phyloP scores from a whole-genome alignment of 2,113 vertebrate genomes.

The Callospermophilus lateralis region DNA sequence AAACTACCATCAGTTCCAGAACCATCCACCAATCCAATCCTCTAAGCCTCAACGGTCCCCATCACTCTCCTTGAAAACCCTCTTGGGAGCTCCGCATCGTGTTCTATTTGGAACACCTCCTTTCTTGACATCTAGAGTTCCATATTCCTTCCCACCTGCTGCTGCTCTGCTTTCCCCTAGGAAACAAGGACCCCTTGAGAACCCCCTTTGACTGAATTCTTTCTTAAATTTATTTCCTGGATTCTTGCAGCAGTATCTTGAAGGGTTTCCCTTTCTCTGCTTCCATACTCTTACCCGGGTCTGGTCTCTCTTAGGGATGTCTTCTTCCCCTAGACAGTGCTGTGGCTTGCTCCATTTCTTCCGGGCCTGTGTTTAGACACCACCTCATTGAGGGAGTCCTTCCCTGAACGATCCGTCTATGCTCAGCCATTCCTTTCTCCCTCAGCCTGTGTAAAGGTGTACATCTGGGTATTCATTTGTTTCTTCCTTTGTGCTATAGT shows the following conservation, averaged over 20 bases:
- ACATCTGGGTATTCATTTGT: rapidly evolving
- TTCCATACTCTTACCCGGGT: neutral
- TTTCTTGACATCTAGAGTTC: neutral
- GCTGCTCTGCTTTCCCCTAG: neutral
- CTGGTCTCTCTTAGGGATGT: neutral
- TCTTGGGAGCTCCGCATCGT: rapidly evolving
- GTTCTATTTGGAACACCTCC: neutral
- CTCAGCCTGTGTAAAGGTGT: neutral
- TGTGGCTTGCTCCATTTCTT: neutral
- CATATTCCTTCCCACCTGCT: rapidly evolving
- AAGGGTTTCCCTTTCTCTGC: neutral
- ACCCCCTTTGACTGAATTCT: too few species aligned
- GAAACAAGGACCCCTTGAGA: neutral
- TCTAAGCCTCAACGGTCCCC: neutral
- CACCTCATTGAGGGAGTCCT: neutral
- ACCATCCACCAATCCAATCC: neutral
- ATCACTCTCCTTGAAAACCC: neutral
- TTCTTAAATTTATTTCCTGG: too few species aligned
- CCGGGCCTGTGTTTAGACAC: neutral
- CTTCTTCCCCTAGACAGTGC: neutral
- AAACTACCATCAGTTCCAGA: neutral
- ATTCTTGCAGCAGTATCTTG: neutral
- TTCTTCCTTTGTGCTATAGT: neutral
- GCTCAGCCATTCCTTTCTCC: neutral
- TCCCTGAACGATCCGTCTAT: neutral